phyloP scores from a whole-genome alignment of 92 coral and sea anemone genomes.

The Ricordea florida region DNA sequence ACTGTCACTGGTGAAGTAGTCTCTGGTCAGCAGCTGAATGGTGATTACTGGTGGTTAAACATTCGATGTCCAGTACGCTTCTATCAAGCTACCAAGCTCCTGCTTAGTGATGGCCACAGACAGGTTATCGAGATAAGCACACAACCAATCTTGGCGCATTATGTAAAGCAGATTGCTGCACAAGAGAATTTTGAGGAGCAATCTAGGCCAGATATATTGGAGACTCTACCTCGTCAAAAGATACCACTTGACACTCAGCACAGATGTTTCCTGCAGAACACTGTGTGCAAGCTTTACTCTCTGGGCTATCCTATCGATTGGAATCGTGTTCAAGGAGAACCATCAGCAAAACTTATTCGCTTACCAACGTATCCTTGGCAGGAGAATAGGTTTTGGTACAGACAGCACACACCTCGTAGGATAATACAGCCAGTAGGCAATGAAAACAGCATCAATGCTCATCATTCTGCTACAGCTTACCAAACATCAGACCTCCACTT shows the following conservation, averaged over 20 bases:
- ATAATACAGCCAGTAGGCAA: neutral
- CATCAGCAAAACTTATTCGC: conserved; percentile 62
- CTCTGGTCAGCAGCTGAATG: conserved; percentile 46
- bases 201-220: conserved; percentile 12
- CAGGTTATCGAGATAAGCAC: conserved; percentile 75
- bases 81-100: conserved; percentile 53
- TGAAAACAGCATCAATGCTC: neutral
- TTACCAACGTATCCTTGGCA: conserved; percentile 84
- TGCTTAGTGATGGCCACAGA: conserved; percentile 68
- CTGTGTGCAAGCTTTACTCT: conserved; percentile 65
- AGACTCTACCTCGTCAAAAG: conserved; percentile 68
- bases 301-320: conserved; percentile 72
- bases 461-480: too few species aligned
- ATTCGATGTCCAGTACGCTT: conserved; percentile 78
- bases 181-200: conserved; percentile 20
- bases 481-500: too few species aligned
- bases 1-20: conserved; percentile 74
- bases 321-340: conserved; percentile 54
- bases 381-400: conserved; percentile 73
- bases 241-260: conserved; percentile 61
- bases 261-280: conserved; percentile 72
- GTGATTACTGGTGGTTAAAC: conserved; percentile 86
- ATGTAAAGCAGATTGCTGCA: conserved; percentile 58
- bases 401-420: conserved; percentile 46
- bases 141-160: conserved; percentile 66